Evolutionary conservation across 2,888 invertebrate genomes (phyloP).

Genomic region (Diloba caeruleocephala): DNA sequence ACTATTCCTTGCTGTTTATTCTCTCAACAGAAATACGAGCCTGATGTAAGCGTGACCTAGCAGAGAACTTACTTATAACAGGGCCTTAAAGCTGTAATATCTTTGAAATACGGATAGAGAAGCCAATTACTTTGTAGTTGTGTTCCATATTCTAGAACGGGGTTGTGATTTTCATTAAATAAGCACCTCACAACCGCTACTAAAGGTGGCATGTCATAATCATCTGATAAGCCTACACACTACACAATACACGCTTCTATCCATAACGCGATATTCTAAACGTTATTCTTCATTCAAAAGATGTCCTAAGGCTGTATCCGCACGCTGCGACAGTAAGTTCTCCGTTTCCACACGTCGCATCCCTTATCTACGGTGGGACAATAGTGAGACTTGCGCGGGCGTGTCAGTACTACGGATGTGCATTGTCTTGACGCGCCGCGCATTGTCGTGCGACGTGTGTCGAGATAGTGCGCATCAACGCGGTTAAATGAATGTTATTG

Average conservation of each 20-base stretch:
- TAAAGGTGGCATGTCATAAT: constrained; percentile 27
- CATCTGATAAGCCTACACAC: constrained; percentile 35
- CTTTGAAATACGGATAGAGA: no score
- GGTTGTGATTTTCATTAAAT: constrained; percentile 4
- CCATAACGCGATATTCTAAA: constrained; percentile 30
- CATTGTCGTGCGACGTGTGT: constrained; percentile 54
- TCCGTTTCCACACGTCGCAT: constrained; percentile 56
- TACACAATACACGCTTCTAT: constrained; percentile 33
- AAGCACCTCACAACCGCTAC: constrained; percentile 17
- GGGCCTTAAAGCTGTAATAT: no score
- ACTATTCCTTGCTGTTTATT: no score
- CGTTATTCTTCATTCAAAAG: constrained; percentile 36
- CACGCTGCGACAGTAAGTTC: constrained; percentile 48
- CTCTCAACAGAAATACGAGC: no score
- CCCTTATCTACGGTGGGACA: constrained; percentile 58
- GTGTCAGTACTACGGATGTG: constrained; percentile 59
- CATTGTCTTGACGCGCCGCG: constrained; percentile 58
- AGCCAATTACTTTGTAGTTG: no score
- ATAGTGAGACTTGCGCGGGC: constrained; percentile 43
- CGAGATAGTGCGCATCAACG: constrained; percentile 63
- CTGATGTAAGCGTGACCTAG: no score
- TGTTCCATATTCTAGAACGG: no score
- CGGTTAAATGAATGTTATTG: constrained; percentile 58
- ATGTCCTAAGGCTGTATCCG: constrained; percentile 38
- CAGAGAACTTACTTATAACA: no score